Evolutionary conservation across 2,113 vertebrate species (phyloP).

Genomic region (Syngnathus scovelli): DNA sequence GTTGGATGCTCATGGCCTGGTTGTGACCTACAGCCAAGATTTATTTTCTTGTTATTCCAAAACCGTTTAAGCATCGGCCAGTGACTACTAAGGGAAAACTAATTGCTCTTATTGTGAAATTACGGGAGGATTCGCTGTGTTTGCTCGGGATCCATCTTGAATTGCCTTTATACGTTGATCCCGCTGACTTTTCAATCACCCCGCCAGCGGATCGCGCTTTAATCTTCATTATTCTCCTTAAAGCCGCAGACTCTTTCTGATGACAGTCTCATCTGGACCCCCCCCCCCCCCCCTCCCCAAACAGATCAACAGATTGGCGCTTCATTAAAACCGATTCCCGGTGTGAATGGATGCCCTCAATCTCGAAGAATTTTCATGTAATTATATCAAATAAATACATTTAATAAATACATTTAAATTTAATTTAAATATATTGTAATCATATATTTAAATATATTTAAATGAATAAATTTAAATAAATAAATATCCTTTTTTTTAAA

Average conservation of each 20-base stretch:
- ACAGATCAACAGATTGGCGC: neutral
- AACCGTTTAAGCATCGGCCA: neutral
- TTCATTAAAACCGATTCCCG: neutral
- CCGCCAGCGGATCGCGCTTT: constrained; percentile 43
- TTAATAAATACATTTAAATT: no score
- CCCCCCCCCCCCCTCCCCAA: neutral
- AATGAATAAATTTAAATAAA: no score
- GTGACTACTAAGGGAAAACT: constrained; percentile 2
- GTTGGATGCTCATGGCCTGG: constrained; percentile 46
- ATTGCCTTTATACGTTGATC: constrained; percentile 42
- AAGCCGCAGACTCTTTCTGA: constrained; percentile 31
- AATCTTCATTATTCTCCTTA: constrained; percentile 67
- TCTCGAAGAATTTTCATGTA: neutral
- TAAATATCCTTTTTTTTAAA: constrained; percentile 8
- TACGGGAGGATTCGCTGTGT: constrained; percentile 12
- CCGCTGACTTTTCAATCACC: constrained; percentile 47
- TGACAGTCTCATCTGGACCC: constrained; percentile 7
- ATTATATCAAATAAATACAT: no score
- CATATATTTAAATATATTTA: no score
- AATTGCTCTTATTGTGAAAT: neutral
- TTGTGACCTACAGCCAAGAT: constrained; percentile 47
- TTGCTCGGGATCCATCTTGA: constrained; percentile 22
- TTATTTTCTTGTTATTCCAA: constrained; percentile 21
- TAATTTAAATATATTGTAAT: no score
- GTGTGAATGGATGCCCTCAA: neutral